Evolutionary conservation across 2,113 vertebrate genomes (phyloP).

Genomic region (Hypanus sabinus): DNA sequence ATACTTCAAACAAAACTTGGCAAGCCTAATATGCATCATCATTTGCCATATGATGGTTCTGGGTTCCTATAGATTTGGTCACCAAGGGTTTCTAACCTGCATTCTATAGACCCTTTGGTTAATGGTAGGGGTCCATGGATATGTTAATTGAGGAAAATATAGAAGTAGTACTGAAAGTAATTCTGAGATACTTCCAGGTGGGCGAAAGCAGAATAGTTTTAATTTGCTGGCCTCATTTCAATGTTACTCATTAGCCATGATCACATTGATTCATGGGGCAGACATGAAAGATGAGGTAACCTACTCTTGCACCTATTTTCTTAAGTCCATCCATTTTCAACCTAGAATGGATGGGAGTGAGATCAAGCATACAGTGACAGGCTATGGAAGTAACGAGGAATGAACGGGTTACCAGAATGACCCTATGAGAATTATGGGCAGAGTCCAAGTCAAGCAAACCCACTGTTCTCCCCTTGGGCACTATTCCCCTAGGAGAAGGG

Average conservation of each 20-base stretch:
- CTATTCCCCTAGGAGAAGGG: too few species aligned
- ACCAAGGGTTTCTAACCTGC: neutral
- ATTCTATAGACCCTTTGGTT: too few species aligned
- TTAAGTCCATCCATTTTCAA: too few species aligned
- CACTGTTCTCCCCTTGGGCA: neutral
- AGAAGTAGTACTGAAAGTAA: too few species aligned
- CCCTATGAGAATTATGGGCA: neutral
- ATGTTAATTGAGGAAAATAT: neutral
- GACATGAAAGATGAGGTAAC: too few species aligned
- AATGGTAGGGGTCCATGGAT: too few species aligned
- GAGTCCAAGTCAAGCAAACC: neutral
- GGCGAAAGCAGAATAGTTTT: too few species aligned
- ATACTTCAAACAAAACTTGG: neutral
- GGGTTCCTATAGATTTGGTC: neutral
- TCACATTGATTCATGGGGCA: too few species aligned
- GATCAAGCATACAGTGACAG: neutral
- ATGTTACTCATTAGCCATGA: neutral
- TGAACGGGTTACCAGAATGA: too few species aligned
- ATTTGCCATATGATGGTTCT: neutral
- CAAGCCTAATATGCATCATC: too few species aligned
- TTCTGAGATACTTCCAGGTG: neutral
- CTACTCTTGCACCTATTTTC: too few species aligned
- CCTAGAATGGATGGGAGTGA: neutral
- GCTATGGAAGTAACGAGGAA: neutral
- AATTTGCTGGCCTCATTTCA: neutral